Evolutionary conservation across 1,140 invertebrate genomes (phyloP).

Genomic region (Delia radicum): DNA sequence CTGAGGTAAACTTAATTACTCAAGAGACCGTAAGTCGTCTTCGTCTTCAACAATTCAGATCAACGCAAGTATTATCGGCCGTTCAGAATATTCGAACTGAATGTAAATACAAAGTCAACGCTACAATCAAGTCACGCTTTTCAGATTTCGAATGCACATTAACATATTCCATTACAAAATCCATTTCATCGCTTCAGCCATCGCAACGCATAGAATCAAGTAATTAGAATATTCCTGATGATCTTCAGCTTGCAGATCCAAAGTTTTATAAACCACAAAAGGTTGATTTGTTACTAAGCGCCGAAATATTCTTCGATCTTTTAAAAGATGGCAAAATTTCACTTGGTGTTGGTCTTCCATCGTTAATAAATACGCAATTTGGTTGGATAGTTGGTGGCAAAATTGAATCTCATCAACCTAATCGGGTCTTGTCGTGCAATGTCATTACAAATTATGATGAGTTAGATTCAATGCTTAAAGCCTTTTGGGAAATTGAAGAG

Average conservation of each 20-base stretch:
- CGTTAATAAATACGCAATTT: neutral
- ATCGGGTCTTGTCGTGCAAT: neutral
- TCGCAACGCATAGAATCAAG: neutral
- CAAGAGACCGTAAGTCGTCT: neutral
- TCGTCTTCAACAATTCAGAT: neutral
- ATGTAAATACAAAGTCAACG: neutral
- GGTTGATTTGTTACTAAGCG: neutral
- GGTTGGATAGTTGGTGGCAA: slow-evolving; percentile 2
- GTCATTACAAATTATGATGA: neutral
- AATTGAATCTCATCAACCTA: neutral
- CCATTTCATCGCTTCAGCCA: neutral
- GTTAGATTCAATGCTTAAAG: neutral
- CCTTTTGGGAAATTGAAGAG: neutral
- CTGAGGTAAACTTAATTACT: slow-evolving; percentile 17
- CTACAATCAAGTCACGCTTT: neutral
- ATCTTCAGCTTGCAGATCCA: neutral
- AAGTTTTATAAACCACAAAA: neutral
- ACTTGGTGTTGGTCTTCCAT: neutral
- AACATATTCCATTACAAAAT: neutral
- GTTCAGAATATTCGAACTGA: neutral
- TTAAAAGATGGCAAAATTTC: neutral
- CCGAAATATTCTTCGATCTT: neutral
- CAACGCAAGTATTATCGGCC: neutral
- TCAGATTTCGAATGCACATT: neutral
- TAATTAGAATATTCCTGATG: neutral